Conservation (phyloP, 2,888 invertebrate species). For the Stictocephala bisonia region DNA sequence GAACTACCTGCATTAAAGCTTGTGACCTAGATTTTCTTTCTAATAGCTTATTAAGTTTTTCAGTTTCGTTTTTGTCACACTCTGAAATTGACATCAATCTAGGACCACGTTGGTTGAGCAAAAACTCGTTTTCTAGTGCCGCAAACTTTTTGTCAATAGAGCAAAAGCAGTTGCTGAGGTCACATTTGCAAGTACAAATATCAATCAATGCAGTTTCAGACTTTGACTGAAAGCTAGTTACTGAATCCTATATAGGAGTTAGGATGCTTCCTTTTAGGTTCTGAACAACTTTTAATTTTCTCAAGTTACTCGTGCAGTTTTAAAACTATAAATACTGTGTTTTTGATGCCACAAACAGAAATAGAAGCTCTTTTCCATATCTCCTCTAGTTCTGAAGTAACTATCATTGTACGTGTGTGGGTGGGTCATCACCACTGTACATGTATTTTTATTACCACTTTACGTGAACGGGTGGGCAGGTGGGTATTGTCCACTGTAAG, state of each 20-base stretch:
- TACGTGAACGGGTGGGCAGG: too few relatives aligned
- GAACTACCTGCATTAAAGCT: neutral
- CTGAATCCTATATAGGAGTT: neutral
- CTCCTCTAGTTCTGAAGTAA: neutral
- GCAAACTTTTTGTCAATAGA: neutral
- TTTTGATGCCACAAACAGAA: neutral
- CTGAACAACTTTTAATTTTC: neutral
- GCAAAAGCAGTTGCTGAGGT: constrained; percentile 6
- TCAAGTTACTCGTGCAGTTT: constrained; percentile 7
- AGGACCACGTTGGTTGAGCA: constrained; percentile 1
- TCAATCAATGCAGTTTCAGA: constrained; percentile 1
- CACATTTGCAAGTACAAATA: constrained; percentile 10
- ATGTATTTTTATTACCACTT: too few relatives aligned
- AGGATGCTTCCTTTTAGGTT: neutral
- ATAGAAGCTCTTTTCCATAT: constrained; percentile 5
- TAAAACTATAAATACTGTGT: constrained; percentile 1
- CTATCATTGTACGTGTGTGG: too few relatives aligned
- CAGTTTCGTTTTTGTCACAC: neutral
- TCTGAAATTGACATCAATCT: neutral
- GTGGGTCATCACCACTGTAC: too few relatives aligned
- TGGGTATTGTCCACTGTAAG: too few relatives aligned
- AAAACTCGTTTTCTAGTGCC: neutral
- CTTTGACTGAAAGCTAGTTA: constrained; percentile 3
- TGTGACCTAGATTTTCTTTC: constrained; percentile 2
- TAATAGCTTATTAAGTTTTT: constrained; percentile 6